Evolutionary conservation across 2,113 vertebrate species (phyloP), one percentile per base, ranked within the genome.

Genomic region (Crotalus viridis): DNA sequence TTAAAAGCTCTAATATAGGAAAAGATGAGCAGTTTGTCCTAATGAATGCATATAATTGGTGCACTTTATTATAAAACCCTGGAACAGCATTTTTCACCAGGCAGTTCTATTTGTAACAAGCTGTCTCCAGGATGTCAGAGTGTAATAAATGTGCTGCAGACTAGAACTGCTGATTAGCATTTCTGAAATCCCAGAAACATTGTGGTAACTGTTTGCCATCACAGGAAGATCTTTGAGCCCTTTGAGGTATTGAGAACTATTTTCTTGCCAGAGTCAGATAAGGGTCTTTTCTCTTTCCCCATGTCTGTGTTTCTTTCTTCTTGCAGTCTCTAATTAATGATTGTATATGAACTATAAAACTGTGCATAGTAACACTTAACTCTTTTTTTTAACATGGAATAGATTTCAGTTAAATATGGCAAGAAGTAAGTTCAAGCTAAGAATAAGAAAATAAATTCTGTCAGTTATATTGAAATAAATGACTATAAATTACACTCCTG

Each of bases 21-120:
- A 97, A 97, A 98, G 98, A 98, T 97, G 98, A 97, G 97, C 97
- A 97, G 97, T 98, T 98, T 98, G 97, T 97, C 97, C 97, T 98
- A 98, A 98, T 97, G 97, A 98, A 97, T 97, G 97, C 95, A 95
- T 98, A 96, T 98, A 98, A 98, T 98, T 98, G 98, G 97, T 97
- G 94, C 96, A 98, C 97, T 98, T 98, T 98, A 98, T 98, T 98
- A 97, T 97, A 98, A 98, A 98, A 97, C 97, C 97, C 96, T 97
- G 95, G 96, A 97, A 95, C 97, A 98, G 97, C 98, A 98, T 98
- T 98, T 98, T 98, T 98, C 97, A 97, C 89, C 2, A 96, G 96
- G 97, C 97, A 96, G 96, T 97, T 98, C 97, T 98, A 98, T 98
- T 98, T 98, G 97, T 98, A 98, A 98, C 97, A 94, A 97, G 96